Base-by-base conservation (phyloP, 2,113 vertebrate species). In the Tichodroma muraria region DNA sequence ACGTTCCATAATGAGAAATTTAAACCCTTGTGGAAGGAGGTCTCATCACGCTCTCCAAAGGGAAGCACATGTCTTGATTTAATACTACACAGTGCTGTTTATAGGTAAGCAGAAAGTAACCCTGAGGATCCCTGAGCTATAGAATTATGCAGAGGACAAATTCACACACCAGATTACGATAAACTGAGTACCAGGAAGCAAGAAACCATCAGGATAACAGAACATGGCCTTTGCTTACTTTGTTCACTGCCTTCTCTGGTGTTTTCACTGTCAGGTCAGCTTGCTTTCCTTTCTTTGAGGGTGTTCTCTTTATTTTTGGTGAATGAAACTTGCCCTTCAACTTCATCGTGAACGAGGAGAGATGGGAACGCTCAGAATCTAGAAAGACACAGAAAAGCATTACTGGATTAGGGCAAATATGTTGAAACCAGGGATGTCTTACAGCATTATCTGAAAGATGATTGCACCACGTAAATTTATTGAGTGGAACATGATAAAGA, bases 321-420 rank as follows among this genome's bases (percentile, higher is more conserved):
- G 99, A 99, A 94, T 99, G 99, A 98, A 99, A 99, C 96, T 99
- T 99, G 98, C 99, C 99, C 98, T 98, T 99, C 94, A 99, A 96
- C 97, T 99, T 99, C 99, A 99, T 99, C 79, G 99, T 99, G 98
- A 99, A 99, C 19, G 99, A 99, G 93, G 99, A 98, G 93, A 99
- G 98, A 95, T 99, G 99, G 91, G 99, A 99, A 89, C 99, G 98
- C 96, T 99, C 99, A 17, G 99, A 99, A 97, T 99, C 99, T 99
- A 93, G 68, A 96, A 93, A 80, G 66, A 96, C 88, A 89, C 44
- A 77, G n/a, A 96, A 91, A 96, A 14, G 35, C 2, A 1, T 77
- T 28, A 42, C 57, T 31, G 33, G 57, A 90, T 76, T 92, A 95
- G 47, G 44, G 84, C 30, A 56, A 68, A 65, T 17, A 45, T 30